Percentiles rank a stretch among this genome's conserved stretches.
Conservation (phyloP, 2,113 vertebrate species). For the Apteryx owenii region DNA sequence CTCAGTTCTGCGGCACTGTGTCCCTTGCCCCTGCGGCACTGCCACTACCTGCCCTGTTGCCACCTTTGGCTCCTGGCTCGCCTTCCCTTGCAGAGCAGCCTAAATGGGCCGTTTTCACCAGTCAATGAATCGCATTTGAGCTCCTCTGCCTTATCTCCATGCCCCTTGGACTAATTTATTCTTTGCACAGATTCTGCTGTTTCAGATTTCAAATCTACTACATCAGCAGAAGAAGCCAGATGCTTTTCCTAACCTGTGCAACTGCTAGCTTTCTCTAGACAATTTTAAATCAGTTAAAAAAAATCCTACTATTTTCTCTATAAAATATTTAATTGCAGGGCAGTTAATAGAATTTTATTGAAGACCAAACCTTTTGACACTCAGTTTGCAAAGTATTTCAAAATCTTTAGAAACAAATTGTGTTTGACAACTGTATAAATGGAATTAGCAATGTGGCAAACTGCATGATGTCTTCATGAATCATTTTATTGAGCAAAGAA, state of each 20-base stretch:
- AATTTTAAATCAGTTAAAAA: neutral
- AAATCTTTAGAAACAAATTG: neutral
- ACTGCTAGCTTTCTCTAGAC: neutral
- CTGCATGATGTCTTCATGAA: neutral
- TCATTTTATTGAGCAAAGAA: neutral
- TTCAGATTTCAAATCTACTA: neutral
- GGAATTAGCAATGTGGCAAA: constrained; percentile 4
- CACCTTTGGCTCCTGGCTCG: neutral
- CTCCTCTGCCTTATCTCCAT: no score
- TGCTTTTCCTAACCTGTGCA: neutral
- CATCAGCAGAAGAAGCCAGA: neutral
- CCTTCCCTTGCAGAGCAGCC: no score
- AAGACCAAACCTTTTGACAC: neutral
- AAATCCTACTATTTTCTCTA: neutral
- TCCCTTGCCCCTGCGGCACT: no score
- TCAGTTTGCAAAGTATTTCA: neutral
- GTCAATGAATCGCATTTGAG: no score
- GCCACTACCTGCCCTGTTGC: no score
- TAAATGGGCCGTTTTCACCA: neutral
- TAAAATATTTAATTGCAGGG: neutral
- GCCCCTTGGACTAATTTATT: neutral
- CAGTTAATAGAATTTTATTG: neutral
- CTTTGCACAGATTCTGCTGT: neutral
- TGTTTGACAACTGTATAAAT: neutral
- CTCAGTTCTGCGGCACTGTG: no score